Evolutionary conservation across 2,113 vertebrate genomes (phyloP).

Genomic region (Thunnus thynnus): DNA sequence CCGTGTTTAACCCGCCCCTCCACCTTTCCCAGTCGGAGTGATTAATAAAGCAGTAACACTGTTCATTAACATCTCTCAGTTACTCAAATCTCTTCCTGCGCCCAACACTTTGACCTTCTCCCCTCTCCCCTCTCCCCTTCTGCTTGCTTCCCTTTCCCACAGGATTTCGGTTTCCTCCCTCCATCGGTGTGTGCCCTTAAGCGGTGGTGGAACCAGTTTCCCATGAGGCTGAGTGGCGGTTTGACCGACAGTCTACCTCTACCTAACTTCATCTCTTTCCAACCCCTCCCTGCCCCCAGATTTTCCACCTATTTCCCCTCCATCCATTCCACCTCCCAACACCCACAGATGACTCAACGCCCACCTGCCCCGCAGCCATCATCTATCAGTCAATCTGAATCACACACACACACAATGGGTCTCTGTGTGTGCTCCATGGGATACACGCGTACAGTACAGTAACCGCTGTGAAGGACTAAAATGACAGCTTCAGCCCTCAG

Average conservation of each 20-base stretch:
- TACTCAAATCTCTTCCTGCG: not conserved
- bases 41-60: constrained; percentile 35
- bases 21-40: not conserved
- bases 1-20: not conserved
- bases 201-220: constrained; percentile 63
- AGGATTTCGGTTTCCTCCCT: constrained; percentile 44
- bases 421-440: constrained; percentile 47
- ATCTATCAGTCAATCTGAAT: constrained; percentile 76
- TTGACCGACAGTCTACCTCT: constrained; percentile 61
- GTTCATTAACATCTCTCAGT: constrained; percentile 37
- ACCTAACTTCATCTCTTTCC: constrained; percentile 54
- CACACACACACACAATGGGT: constrained; percentile 59
- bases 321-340: constrained; percentile 53
- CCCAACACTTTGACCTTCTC: constrained; percentile 35
- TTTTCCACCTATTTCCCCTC: constrained; percentile 55
- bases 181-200: constrained; percentile 57
- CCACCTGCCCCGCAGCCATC: constrained; percentile 73
- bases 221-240: constrained; percentile 67
- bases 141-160: constrained; percentile 51
- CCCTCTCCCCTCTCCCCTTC: constrained; percentile 10
- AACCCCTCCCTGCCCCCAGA: constrained; percentile 22
- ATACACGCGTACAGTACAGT: constrained; percentile 48
- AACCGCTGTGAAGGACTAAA: constrained; percentile 69
- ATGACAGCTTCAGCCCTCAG: constrained; percentile 67
- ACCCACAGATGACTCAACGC: constrained; percentile 66